Evolutionary conservation across 2,797 vertebrate species (phyloP).

Genomic region (Hapalemur alaotrensis): DNA sequence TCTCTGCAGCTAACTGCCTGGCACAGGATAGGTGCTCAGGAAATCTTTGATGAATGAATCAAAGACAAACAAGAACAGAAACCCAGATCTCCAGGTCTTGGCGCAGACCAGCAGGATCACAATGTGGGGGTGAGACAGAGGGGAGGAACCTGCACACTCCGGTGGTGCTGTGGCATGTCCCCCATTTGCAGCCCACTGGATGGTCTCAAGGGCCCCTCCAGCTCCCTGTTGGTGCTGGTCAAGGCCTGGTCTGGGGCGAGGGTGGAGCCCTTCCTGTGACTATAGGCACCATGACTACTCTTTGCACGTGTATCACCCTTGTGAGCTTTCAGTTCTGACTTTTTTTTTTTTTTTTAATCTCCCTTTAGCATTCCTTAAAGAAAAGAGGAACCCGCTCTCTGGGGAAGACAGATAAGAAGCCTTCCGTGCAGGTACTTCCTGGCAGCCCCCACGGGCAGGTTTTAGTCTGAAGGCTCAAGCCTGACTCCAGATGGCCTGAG

Average conservation of each 20-base stretch:
- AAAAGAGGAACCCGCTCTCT: constrained; percentile 92
- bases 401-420: constrained; percentile 95
- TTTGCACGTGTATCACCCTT: background rate
- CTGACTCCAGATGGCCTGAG: background rate
- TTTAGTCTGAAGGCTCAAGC: background rate
- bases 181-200: background rate
- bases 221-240: background rate
- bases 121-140: background rate
- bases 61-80: background rate
- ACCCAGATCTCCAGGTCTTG: background rate
- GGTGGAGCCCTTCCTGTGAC: too few species aligned
- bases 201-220: background rate
- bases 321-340: background rate
- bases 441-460: background rate
- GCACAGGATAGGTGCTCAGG: background rate
- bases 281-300: background rate
- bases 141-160: background rate
- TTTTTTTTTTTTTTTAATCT: background rate
- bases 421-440: constrained; percentile 89
- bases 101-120: background rate
- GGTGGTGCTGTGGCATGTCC: background rate
- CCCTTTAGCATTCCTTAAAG: constrained; percentile 93
- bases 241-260: background rate
- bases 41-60: background rate
- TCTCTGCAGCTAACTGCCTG: background rate